Conservation (phyloP, 2,888 invertebrate species). For the Acanthopleura granulata region DNA sequence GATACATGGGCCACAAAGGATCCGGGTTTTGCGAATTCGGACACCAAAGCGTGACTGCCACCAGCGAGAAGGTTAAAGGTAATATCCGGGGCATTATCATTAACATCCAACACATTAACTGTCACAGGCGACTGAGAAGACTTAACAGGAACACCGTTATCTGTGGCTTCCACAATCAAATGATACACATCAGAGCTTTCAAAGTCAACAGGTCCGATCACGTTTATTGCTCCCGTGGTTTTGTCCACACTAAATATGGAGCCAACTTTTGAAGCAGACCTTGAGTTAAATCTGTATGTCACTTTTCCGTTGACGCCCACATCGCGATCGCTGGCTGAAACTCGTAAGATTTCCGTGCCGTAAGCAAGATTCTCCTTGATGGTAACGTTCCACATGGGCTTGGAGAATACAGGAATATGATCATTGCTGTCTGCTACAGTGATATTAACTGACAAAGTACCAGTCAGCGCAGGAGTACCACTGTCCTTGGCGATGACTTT, state of each 20-base stretch:
- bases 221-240: background rate
- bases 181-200: conserved; percentile 8
- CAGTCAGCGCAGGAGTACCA: conserved; percentile 16
- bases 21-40: conserved; percentile 17
- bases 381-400: conserved; percentile 73
- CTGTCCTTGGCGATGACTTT: conserved; percentile 20
- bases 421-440: conserved; percentile 30
- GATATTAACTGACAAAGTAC: conserved; percentile 9
- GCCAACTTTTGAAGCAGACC: background rate
- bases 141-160: background rate
- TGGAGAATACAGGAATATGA: conserved; percentile 77
- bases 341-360: conserved; percentile 8
- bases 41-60: conserved; percentile 16
- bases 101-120: conserved; percentile 16
- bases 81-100: conserved; percentile 19
- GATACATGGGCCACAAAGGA: conserved; percentile 22
- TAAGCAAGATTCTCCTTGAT: background rate
- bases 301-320: conserved; percentile 10
- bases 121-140: background rate
- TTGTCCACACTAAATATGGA: background rate
- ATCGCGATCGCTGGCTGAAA: conserved; percentile 3
- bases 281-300: background rate
- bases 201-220: background rate
- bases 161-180: conserved; percentile 14
- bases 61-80: conserved; percentile 19